phyloP scores from a whole-genome alignment of 2,888 invertebrate species.

The Lagria hirta region DNA sequence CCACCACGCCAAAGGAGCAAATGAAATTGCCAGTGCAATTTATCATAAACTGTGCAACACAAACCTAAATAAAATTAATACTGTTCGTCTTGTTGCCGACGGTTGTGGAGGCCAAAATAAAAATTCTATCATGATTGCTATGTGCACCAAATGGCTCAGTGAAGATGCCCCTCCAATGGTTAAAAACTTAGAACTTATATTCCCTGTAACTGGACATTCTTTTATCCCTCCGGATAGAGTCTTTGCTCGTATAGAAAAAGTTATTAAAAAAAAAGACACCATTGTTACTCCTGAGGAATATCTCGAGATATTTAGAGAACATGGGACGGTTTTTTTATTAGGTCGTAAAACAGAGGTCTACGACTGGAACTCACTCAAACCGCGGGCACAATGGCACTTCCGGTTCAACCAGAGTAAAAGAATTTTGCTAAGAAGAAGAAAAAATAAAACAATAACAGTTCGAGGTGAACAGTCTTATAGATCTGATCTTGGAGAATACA shows the following conservation, averaged over 20 bases:
- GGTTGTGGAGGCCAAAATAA: slow-evolving; percentile 43
- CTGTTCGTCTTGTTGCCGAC: slow-evolving; percentile 39
- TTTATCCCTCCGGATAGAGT: no score
- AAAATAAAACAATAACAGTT: no score
- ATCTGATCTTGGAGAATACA: background rate
- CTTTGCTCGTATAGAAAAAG: slow-evolving; percentile 26
- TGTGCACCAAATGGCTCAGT: slow-evolving; percentile 33
- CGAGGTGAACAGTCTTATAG: background rate
- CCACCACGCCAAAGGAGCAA: slow-evolving; percentile 14
- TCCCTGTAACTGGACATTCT: slow-evolving; percentile 25
- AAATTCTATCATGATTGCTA: slow-evolving; percentile 36
- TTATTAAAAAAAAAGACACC: slow-evolving; percentile 19
- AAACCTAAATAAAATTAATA: slow-evolving; percentile 14
- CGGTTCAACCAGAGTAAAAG: slow-evolving; percentile 3
- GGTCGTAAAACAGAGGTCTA: slow-evolving; percentile 15
- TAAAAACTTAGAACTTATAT: slow-evolving; percentile 27
- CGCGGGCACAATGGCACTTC: background rate
- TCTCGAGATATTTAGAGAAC: slow-evolving; percentile 16
- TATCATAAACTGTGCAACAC: slow-evolving; percentile 13
- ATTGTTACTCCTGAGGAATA: slow-evolving; percentile 24
- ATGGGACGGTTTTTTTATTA: slow-evolving; percentile 21
- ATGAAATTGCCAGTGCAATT: slow-evolving; percentile 14
- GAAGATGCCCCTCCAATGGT: slow-evolving; percentile 25
- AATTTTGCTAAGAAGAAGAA: slow-evolving; percentile 1
- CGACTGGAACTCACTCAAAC: no score